phyloP scores from a whole-genome alignment of 2,113 vertebrate genomes.

The human region GRCh38 chr6:103844001-103844500 shows the following conservation, averaged over 20 bases:
- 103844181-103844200: not conserved
- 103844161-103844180: not conserved
- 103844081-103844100: not conserved
- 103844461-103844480: not conserved
- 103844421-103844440: not conserved
- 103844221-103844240: conserved; percentile 13
- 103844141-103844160: not conserved
- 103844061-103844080: not conserved
- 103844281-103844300: not conserved
- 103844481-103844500: not conserved
- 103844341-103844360: not conserved
- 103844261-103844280: not conserved
- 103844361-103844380: not conserved
- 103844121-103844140: not conserved
- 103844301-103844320: not conserved
- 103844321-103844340: not conserved
- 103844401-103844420: not conserved
- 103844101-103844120: not conserved
- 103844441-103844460: not conserved
- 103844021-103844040: not conserved
- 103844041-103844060: not conserved
- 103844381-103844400: not conserved
- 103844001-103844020: not conserved
- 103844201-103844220: not conserved
- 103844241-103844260: not conserved